Evolutionary conservation across 1,140 invertebrate species (phyloP).

Genomic region (Carcinoscorpius rotundicauda): DNA sequence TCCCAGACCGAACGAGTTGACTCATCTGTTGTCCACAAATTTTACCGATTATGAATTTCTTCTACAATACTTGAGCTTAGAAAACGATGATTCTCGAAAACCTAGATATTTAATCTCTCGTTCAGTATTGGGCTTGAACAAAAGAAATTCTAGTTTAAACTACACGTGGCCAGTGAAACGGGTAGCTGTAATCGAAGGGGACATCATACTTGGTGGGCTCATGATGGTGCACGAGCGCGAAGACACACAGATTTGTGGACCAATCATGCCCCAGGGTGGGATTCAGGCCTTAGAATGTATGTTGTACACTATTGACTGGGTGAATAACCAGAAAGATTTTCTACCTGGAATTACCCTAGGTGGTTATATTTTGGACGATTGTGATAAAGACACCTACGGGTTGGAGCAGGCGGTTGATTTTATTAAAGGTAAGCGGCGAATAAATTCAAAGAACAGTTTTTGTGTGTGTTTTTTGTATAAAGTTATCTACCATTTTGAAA

Average conservation of each 20-base stretch:
- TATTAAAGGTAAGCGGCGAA: constrained; percentile 68
- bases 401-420: constrained; percentile 93
- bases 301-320: constrained; percentile 75
- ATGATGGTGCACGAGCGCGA: constrained; percentile 92
- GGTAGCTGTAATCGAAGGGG: constrained; percentile 70
- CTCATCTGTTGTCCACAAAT: no score
- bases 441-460: no score
- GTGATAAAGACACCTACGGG: constrained; percentile 92
- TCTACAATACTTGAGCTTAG: no score
- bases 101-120: no score
- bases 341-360: constrained; percentile 68
- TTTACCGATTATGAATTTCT: no score
- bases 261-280: constrained; percentile 88
- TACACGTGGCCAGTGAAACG: constrained; percentile 68
- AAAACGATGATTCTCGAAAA: no score
- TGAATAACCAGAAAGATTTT: constrained; percentile 50
- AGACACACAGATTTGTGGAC: constrained; percentile 68
- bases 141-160: constrained; percentile 17
- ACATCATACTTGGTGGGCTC: constrained; percentile 62
- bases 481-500: no score
- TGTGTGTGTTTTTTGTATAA: no score
- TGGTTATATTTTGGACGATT: constrained; percentile 83
- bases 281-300: constrained; percentile 77
- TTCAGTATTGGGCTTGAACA: no score
- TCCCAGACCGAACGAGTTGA: no score